A percentile compares a stretch with the other conserved stretches of the same genome.
Conservation (phyloP, 1,140 invertebrate genomes). For the Ruditapes philippinarum region DNA sequence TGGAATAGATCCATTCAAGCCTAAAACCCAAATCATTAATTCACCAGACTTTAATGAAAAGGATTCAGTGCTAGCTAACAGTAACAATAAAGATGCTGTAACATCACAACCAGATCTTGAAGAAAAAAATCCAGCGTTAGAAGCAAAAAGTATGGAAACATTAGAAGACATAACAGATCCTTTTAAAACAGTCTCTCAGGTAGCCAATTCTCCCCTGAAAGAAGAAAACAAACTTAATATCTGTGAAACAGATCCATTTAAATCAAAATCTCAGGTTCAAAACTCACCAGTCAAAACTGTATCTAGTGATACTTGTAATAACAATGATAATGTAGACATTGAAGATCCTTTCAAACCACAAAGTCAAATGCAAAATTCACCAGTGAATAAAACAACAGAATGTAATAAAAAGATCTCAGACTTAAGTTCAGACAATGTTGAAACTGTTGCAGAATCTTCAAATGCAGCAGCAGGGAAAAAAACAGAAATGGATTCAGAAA, state of each 20-base stretch:
- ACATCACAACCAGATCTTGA: neutral
- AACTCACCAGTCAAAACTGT: neutral
- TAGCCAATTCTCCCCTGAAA: conserved; percentile 17
- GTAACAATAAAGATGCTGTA: neutral
- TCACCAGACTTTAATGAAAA: conserved; percentile 7
- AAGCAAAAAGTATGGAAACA: neutral
- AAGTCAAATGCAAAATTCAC: conserved; percentile 43
- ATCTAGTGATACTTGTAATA: neutral
- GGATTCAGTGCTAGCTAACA: no score
- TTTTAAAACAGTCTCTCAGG: conserved; percentile 3
- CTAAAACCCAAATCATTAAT: conserved; percentile 41
- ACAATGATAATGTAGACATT: neutral
- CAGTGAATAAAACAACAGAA: neutral
- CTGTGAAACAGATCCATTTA: conserved; percentile 29
- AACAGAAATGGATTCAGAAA: neutral
- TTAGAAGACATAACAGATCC: neutral
- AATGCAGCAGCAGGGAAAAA: conserved; percentile 31
- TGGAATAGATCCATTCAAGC: conserved; percentile 37
- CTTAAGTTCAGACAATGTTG: no score
- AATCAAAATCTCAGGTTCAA: conserved; percentile 35
- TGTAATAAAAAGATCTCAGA: neutral
- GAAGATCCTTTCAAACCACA: conserved; percentile 42
- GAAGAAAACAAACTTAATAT: neutral
- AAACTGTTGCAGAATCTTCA: no score
- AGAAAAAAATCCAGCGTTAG: neutral